Evolutionary conservation across 2,113 vertebrate species (phyloP).

Genomic region (Macrotis lagotis): DNA sequence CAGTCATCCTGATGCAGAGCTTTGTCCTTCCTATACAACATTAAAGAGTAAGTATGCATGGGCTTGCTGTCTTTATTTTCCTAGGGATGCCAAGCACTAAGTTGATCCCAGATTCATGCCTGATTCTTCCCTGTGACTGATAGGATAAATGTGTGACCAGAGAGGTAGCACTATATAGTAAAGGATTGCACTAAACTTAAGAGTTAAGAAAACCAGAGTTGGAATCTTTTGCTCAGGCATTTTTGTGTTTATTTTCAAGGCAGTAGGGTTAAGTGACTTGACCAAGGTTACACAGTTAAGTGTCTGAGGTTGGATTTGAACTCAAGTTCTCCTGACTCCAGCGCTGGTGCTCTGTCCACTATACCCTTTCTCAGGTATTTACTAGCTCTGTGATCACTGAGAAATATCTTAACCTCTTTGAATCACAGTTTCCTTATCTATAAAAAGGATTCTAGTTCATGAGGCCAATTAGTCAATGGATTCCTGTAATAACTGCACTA

Average conservation of each 20-base stretch:
- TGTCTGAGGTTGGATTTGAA: too few species aligned
- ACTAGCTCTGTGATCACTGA: background rate
- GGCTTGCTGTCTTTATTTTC: slow-evolving; percentile 6
- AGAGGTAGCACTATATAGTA: background rate
- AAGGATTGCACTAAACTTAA: background rate
- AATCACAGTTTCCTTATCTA: background rate
- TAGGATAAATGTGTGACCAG: background rate
- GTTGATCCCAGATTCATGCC: background rate
- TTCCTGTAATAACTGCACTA: background rate
- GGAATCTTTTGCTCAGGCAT: background rate
- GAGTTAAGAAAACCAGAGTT: background rate
- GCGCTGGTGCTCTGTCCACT: too few species aligned
- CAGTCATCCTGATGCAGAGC: slow-evolving; percentile 37
- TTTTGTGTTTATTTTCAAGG: too few species aligned
- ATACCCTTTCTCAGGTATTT: background rate
- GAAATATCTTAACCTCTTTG: background rate
- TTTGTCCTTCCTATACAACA: slow-evolving; percentile 32
- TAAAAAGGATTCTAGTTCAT: background rate
- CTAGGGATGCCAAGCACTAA: background rate
- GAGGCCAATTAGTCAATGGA: background rate
- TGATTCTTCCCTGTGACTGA: slow-evolving; percentile 27
- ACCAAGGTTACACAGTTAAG: too few species aligned
- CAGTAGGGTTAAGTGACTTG: too few species aligned
- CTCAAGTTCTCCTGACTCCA: too few species aligned
- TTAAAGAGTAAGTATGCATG: background rate